Base-by-base conservation (phyloP, 92 coral and sea anemone species). In the Epizoanthus ramosus region DNA sequence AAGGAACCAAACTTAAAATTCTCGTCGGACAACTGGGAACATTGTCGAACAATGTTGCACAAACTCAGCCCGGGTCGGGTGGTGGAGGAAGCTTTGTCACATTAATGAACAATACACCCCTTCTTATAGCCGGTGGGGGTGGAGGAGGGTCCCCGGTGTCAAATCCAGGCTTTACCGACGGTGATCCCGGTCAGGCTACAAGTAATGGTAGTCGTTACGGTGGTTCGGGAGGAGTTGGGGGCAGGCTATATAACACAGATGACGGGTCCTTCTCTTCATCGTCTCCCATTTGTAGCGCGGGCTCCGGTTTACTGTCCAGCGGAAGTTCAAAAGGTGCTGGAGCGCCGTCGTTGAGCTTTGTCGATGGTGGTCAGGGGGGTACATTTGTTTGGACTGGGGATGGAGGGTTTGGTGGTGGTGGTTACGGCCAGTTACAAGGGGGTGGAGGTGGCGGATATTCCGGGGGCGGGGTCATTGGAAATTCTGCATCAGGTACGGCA, bases 371-470 rank as follows among this genome's bases (percentile, higher is more conserved):
- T 25, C 74, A 47, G 0, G 95, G 95, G 17, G 93, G 91, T 3
- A 14, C 68, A 0, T 68, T 22, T 17, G 33, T 0, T 10, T n/a
- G 83, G 23, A 63, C 60, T 54, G 84, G 74, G 4, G 84, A 88
- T 50, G 99, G 97, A 5, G 99, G 99, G 14, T 94, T 96, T 84
- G 99, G 99, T 10, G 98, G 99, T 13, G 99, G 99, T 35, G 99
- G 99, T 14, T 93, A 60, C 61, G 93, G 94, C 15, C 54, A 72
- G 89, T 56, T 91, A n/a, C 88, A 83, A 52, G 91, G 94, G 57
- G 98, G 99, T 54, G 99, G 99, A 18, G 99, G 99, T 56, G 99
- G 99, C 6, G 99, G 99, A 7, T 96, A 96, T 45, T 92, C 97
- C 5, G 99, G 99, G 63, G 99, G 97, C 12, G 98, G 99, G n/a